These are phyloP conservation scores for Troglohyphantes excavatus DNA, from an alignment of 2,888 invertebrate genomes.

Conservation along the genomic window DNA sequence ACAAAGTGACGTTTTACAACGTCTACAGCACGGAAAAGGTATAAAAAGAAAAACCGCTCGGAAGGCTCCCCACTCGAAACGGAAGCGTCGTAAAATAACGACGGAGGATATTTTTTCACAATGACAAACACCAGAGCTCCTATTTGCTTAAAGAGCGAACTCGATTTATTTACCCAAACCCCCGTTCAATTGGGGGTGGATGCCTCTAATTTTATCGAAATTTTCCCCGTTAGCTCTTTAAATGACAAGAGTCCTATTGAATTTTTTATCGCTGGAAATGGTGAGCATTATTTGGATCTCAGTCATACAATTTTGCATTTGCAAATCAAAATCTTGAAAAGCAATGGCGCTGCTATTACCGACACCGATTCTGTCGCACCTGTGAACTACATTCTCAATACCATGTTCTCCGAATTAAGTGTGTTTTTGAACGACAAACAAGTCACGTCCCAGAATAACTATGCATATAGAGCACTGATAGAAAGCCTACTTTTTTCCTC, in stretches of 20 bases:
- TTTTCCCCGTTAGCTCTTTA: conserved; percentile 32
- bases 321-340: conserved; percentile 31
- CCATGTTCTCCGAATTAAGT: conserved; percentile 39
- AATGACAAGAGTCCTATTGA: conserved; percentile 41
- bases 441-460: conserved; percentile 36
- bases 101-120: conserved; percentile 41
- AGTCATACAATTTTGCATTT: conserved; percentile 39
- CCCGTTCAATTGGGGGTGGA: conserved; percentile 28
- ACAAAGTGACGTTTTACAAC: conserved; percentile 36
- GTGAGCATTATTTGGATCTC: conserved; percentile 36
- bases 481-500: conserved; percentile 46
- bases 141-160: conserved; percentile 20
- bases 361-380: conserved; percentile 11
- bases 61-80: background rate
- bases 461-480: conserved; percentile 16
- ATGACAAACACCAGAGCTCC: background rate
- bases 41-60: conserved; percentile 10
- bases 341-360: background rate
- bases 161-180: conserved; percentile 12
- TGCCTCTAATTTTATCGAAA: conserved; percentile 27
- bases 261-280: conserved; percentile 31
- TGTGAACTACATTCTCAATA: conserved; percentile 45
- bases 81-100: conserved; percentile 20
- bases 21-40: conserved; percentile 24
- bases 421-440: conserved; percentile 56